Evolutionary conservation across 2,888 invertebrate species (phyloP), one percentile per base, ranked within the genome.

Genomic region (Anoncus sp.): DNA sequence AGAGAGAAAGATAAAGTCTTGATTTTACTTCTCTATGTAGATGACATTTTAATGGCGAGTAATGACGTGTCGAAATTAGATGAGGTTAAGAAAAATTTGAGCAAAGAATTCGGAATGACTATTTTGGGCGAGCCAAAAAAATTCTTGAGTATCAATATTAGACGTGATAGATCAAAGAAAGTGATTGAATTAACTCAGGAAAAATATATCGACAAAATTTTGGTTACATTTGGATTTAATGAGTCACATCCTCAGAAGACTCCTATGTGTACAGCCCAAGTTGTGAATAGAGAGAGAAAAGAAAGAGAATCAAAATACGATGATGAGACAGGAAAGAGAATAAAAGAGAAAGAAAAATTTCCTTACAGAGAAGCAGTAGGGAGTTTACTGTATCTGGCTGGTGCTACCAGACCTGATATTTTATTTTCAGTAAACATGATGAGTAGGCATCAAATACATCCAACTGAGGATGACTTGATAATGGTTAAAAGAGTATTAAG

Each of bases 341-440:
- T n/a, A n/a, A n/a, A n/a, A n/a, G n/a, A n/a, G n/a, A n/a, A n/a
- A n/a, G n/a, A n/a, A n/a, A n/a, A n/a, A n/a, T n/a, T n/a, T n/a
- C n/a, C 10, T 20, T 82, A 81, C 47, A 43, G 82, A 7, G 78
- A 81, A 67, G 77, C 80, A n/a, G 62, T 80, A 14, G 80, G 82
- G 1, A 82, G 81, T 40, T 45, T 83, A 0, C 16, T 80, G n/a
- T 83, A 83, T 40, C 57, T 81, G 45, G 79, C 81, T 31, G 65
- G 69, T 6, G 74, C 78, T 20, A 79, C 80, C 9, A 47, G 81
- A 74, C 82, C 80, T 7, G 82, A 83, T 38, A 79, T 83, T 27
- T 38, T 67, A 16, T 53, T 70, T 40, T 22, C 75, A 3, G 70
- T 77, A 4, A 80, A 79, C 45, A 69, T 75, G n/a, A 45, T 75